Conservation (phyloP, 2,113 vertebrate genomes). For the Anguilla japonica region DNA sequence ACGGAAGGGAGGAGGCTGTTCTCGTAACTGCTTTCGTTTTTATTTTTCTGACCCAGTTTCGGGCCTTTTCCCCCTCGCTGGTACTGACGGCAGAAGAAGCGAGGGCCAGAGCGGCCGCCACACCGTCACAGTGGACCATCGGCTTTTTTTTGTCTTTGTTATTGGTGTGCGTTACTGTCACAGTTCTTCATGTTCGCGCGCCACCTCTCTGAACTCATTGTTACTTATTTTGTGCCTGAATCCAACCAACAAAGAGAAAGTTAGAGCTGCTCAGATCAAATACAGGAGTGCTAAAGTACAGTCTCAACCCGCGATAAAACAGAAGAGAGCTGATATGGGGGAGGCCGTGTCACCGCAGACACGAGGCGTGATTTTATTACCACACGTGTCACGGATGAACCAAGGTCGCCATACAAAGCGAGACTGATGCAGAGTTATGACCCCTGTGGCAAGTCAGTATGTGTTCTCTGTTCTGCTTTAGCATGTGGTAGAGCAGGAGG, state of each 20-base stretch:
- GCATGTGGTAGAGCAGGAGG: slow-evolving; percentile 69
- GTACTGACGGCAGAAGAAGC: slow-evolving; percentile 20
- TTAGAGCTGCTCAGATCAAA: slow-evolving; percentile 43
- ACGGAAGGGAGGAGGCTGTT: not conserved
- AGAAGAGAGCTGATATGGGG: slow-evolving; percentile 47
- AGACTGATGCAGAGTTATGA: slow-evolving; percentile 43
- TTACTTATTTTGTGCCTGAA: slow-evolving; percentile 49
- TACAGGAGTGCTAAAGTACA: slow-evolving; percentile 61
- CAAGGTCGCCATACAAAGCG: not conserved
- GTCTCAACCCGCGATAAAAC: slow-evolving; percentile 64
- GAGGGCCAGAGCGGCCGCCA: slow-evolving; percentile 65
- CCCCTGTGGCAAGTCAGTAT: slow-evolving; percentile 62
- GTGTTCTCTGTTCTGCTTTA: slow-evolving; percentile 69
- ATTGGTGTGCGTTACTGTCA: slow-evolving; percentile 23
- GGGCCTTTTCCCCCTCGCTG: not conserved
- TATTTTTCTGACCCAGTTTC: not conserved
- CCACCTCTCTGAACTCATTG: slow-evolving; percentile 54
- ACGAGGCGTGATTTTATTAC: slow-evolving; percentile 50
- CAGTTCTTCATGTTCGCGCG: slow-evolving; percentile 51
- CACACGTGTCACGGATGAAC: slow-evolving; percentile 50
- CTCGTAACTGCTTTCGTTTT: not conserved
- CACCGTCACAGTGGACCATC: slow-evolving; percentile 43
- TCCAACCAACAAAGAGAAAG: slow-evolving; percentile 51
- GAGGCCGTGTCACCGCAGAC: not conserved
- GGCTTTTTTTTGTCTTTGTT: slow-evolving; percentile 53